A percentile compares a stretch with the other conserved stretches of the same genome.
Evolutionary conservation across 2,113 vertebrate species (phyloP).

Genomic region (Pangasianodon gigas): DNA sequence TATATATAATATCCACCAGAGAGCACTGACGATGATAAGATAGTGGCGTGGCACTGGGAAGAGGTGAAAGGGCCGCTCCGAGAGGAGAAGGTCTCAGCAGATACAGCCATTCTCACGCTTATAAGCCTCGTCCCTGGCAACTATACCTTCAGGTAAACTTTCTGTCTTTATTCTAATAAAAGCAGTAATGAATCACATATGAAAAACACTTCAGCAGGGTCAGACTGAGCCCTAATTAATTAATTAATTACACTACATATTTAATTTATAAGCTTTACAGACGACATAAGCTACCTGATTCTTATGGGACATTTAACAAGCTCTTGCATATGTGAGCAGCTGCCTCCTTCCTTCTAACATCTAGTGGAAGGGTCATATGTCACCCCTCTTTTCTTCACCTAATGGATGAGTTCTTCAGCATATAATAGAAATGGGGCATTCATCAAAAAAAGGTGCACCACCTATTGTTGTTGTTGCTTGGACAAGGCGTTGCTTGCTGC

Average conservation of each 20-base stretch:
- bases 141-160: constrained; percentile 89
- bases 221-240: not conserved
- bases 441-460: not conserved
- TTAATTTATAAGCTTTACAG: not conserved
- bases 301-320: not conserved
- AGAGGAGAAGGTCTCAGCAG: constrained; percentile 90
- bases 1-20: constrained; percentile 68
- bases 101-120: constrained; percentile 84
- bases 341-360: not conserved
- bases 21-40: constrained; percentile 94
- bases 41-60: constrained; percentile 93
- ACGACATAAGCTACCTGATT: not conserved
- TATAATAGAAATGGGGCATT: not conserved
- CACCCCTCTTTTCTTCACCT: not conserved
- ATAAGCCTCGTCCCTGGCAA: constrained; percentile 91
- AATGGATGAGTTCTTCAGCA: not conserved
- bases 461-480: not conserved
- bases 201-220: not conserved
- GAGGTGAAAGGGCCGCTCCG: constrained; percentile 92
- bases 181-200: not conserved
- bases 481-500: not conserved
- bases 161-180: constrained; percentile 7
- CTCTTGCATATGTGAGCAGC: not conserved
- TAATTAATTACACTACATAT: not conserved
- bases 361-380: not conserved